Evolutionary conservation across 1,140 invertebrate genomes (phyloP), one percentile per base, ranked within the genome.

Genomic region (Lordiphosa collinella): DNA sequence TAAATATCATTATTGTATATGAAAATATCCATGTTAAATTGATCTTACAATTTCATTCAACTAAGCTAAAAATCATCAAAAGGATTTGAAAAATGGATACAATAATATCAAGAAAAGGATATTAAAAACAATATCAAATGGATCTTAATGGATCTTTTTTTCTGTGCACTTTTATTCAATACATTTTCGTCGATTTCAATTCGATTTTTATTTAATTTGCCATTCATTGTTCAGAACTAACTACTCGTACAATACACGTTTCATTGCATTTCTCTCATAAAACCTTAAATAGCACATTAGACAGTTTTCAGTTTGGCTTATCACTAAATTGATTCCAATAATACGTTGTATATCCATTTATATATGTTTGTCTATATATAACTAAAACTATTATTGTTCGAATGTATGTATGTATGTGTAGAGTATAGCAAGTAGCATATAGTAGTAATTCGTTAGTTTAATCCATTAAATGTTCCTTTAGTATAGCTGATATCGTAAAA

Each of bases 361-460:
- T 8, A 8, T 29, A 13, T 54, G 9, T 16, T n/a, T 51, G 40
- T 52, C 16, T 41, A 51, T 51, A 18, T 29, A 53, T 58, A 55
- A 69, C 76, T 80, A 80, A 76, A 44, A 67, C 76, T 80, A 80
- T 80, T 80, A 80, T 80, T 80, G 76, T 80, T 80, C 76, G 51
- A 80, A 71, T 82, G 76, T 80, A 76, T 56, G 68, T 40, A 46
- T 50, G 53, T 52, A 34, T 14, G 29, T 34, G 14, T 34, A 16
- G 12, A 16, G 12, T 36, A n/a, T 1, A n/a, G 12, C 11, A 11
- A n/a, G 14, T 68, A 59, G 51, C 43, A 65, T 65, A 60, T 60
- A 32, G 14, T 37, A 29, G n/a, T 41, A 48, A 48, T 9, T 56
- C 56, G 63, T 66, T 66, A 22, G 22, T 66, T 44, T 65, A 66